Percentiles rank a stretch among this genome's conserved stretches.
Evolutionary conservation across 2,113 vertebrate species (phyloP).

Genomic region (Tetrao urogallus): DNA sequence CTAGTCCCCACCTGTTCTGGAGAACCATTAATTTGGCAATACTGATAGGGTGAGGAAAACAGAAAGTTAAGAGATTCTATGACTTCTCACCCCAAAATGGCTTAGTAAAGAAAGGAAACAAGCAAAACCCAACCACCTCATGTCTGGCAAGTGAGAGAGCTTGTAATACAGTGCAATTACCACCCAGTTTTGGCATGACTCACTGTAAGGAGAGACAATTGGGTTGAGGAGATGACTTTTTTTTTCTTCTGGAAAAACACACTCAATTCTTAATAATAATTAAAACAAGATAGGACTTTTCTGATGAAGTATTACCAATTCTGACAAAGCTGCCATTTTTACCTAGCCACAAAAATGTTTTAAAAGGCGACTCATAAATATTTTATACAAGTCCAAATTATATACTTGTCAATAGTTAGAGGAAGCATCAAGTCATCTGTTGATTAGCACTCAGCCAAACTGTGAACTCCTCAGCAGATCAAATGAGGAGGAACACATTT

Average conservation of each 20-base stretch:
- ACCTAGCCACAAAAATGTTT: slow-evolving; percentile 15
- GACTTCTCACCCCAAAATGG: slow-evolving; percentile 55
- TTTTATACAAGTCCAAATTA: neutral
- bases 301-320: slow-evolving; percentile 10
- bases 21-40: slow-evolving; percentile 46
- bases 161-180: slow-evolving; percentile 38
- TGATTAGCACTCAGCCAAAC: neutral
- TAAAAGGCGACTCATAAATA: neutral
- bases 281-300: neutral
- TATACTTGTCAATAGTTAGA: neutral
- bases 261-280: neutral
- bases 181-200: slow-evolving; percentile 39
- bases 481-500: slow-evolving; percentile 28
- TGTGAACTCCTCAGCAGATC: neutral
- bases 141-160: slow-evolving; percentile 23
- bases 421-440: neutral
- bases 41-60: slow-evolving; percentile 14
- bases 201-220: neutral
- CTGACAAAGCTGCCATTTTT: slow-evolving; percentile 11
- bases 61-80: neutral
- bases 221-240: neutral
- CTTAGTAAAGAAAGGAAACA: slow-evolving; percentile 53
- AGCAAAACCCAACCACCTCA: slow-evolving; percentile 19
- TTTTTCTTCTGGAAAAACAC: neutral
- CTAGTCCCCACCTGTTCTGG: neutral